A percentile compares a stretch with the other conserved stretches of the same genome.
These are phyloP conservation scores for Telmatochromis brichardi DNA, from an alignment of 2,113 vertebrate species.

Conservation along the genomic window DNA sequence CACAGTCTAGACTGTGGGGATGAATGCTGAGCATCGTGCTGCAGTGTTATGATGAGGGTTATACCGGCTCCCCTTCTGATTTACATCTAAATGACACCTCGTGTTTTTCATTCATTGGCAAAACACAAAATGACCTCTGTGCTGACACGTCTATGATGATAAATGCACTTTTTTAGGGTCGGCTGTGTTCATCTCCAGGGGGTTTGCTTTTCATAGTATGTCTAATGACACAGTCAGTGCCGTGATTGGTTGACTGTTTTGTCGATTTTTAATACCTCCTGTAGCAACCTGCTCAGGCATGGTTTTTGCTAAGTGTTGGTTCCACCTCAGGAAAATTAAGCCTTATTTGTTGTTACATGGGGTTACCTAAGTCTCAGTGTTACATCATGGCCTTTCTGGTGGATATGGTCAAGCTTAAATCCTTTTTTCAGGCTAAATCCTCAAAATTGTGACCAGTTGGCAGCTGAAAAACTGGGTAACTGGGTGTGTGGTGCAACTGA, in stretches of 20 bases:
- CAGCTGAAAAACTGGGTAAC: background rate
- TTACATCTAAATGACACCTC: background rate
- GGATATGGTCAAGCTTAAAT: background rate
- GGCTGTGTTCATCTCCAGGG: background rate
- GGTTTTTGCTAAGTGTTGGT: background rate
- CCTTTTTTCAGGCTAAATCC: conserved; percentile 14
- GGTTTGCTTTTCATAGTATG: background rate
- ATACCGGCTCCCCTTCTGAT: background rate
- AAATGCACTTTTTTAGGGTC: background rate
- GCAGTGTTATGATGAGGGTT: background rate
- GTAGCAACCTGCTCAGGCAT: background rate
- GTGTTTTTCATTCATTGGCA: background rate
- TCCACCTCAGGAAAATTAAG: background rate
- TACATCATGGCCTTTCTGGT: background rate
- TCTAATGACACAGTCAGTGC: background rate
- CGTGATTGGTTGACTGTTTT: background rate
- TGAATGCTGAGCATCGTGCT: background rate
- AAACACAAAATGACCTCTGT: background rate
- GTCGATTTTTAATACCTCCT: background rate
- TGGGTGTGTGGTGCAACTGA: background rate
- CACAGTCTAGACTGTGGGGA: background rate
- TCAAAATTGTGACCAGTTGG: background rate
- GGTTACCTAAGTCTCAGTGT: background rate
- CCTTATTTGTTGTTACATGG: background rate
- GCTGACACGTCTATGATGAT: background rate